Percentiles rank a stretch among this genome's conserved stretches.
Evolutionary conservation across 2,888 invertebrate species (phyloP).

Genomic region (Serripes groenlandicus): DNA sequence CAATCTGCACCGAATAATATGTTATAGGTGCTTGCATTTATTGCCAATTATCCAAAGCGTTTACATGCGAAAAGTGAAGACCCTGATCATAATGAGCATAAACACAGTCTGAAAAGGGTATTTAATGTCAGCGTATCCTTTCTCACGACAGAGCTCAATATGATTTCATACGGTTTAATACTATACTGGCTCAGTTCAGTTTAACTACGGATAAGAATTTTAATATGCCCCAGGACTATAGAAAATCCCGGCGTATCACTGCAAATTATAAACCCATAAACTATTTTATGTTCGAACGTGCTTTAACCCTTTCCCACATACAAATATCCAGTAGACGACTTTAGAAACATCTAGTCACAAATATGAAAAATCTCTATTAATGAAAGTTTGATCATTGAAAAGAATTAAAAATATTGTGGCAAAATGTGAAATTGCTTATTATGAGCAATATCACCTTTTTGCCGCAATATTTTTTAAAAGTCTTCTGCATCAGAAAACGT

Average conservation of each 20-base stretch:
- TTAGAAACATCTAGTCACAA: too few relatives aligned
- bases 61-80: too few relatives aligned
- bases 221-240: conserved; percentile 61
- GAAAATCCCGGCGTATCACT: conserved; percentile 56
- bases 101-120: too few relatives aligned
- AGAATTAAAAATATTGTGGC: not conserved
- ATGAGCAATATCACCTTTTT: not conserved
- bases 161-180: conserved; percentile 38
- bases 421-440: not conserved
- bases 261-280: conserved; percentile 68
- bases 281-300: conserved; percentile 63
- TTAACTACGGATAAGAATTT: conserved; percentile 51
- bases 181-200: conserved; percentile 62
- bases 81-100: too few relatives aligned
- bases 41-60: too few relatives aligned
- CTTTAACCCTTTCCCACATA: conserved; percentile 22
- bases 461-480: not conserved
- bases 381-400: not conserved
- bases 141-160: too few relatives aligned
- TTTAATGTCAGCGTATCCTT: too few relatives aligned
- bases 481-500: not conserved
- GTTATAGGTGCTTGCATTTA: too few relatives aligned
- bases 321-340: too few relatives aligned
- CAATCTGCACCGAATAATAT: too few relatives aligned
- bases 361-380: not conserved